Percentiles rank a stretch among this genome's conserved stretches.
These are phyloP conservation scores for Heliconius charithonia DNA, from an alignment of 2,888 invertebrate genomes.

Conservation along the genomic window DNA sequence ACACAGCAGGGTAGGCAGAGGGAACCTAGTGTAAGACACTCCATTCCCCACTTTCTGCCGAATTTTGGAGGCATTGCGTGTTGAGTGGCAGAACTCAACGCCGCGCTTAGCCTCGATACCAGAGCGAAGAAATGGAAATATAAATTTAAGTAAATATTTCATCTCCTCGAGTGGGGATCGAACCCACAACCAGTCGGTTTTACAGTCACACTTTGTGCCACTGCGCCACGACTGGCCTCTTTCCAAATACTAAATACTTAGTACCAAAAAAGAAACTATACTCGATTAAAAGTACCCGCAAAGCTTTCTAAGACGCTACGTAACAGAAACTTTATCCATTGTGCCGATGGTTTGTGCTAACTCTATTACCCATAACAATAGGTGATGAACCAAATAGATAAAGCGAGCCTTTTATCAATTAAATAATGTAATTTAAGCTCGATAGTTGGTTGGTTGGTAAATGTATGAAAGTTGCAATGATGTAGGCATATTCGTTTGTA, in stretches of 20 bases:
- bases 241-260: not conserved
- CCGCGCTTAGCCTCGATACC: too few species aligned
- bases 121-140: too few species aligned
- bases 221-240: too few species aligned
- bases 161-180: too few species aligned
- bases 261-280: not conserved
- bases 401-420: constrained; percentile 48
- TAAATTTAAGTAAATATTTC: too few species aligned
- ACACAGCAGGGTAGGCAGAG: too few species aligned
- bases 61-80: too few species aligned
- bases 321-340: constrained; percentile 45
- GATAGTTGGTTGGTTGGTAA: constrained; percentile 39
- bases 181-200: too few species aligned
- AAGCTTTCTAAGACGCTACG: constrained; percentile 43
- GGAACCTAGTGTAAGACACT: too few species aligned
- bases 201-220: too few species aligned
- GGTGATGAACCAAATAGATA: constrained; percentile 51
- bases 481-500: constrained; percentile 35
- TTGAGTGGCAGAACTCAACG: too few species aligned
- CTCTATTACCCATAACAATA: constrained; percentile 50
- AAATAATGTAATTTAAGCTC: constrained; percentile 47
- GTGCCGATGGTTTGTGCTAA: constrained; percentile 46
- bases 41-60: too few species aligned
- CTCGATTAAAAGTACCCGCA: constrained; percentile 29
- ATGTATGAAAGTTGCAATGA: constrained; percentile 27